Base-by-base conservation (phyloP, 2,888 invertebrate genomes). In the Gnatocerus cornutus region DNA sequence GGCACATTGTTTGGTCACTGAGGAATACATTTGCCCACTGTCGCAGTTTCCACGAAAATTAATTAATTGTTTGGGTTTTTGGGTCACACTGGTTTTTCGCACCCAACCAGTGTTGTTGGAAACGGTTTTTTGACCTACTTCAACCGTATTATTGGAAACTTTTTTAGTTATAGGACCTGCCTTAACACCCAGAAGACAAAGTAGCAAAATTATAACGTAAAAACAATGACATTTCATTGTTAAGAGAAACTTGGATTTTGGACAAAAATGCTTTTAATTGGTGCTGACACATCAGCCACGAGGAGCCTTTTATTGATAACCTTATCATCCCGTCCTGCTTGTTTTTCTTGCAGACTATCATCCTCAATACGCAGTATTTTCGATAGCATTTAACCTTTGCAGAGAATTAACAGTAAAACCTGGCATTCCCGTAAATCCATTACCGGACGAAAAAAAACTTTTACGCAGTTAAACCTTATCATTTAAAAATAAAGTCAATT, bases 211-310 rank as follows among this genome's bases (percentile, higher is more conserved):
- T 33, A 53, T 1, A 33, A 53, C 8, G 10, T 6, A 53, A 30
- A 12, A 10, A 33, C n/a, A 33, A 13, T 9, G 7, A 53, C 8
- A n/a, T n/a, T 53, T 53, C 52, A 53, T 53, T 53, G 10, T 43
- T 14, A 10, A 7, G 10, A 6, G 6, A 7, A n/a, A 33, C 2
- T 7, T 33, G 1, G 7, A 33, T 33, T 33, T 33, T 6, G 3
- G 33, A n/a, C 1, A 43, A 3, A 10, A 6, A 1, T 14, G 7
- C 13, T 43, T 43, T 43, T 3, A 39, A n/a, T 39, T 3, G 14
- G 14, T 43, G n/a, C 43, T 43, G 43, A 43, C n/a, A 41, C 9
- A n/a, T n/a, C 12, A 7, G 2, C 10, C 12, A 10, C 12, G 12
- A 43, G 12, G 13, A 10, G 14, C 1, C 14, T 12, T 10, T 43